Conservation (phyloP, 2,888 invertebrate genomes). For the Ormia ochracea region DNA sequence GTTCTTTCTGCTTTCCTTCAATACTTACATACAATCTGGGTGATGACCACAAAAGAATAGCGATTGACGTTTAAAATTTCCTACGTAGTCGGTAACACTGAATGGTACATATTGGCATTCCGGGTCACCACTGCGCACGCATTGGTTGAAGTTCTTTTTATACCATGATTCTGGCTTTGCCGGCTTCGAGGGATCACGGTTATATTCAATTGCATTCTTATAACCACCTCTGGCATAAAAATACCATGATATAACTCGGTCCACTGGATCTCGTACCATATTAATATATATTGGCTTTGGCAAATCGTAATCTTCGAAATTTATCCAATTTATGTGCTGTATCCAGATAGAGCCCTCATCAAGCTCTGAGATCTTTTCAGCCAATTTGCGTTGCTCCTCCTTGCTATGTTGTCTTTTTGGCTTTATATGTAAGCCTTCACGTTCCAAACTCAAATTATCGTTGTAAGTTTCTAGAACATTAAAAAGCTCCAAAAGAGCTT, state of each 20-base stretch:
- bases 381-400: conserved; percentile 84
- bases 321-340: conserved; percentile 92
- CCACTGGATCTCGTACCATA: conserved; percentile 90
- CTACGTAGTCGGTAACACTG: conserved; percentile 86
- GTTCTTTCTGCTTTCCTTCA: neutral
- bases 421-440: conserved; percentile 75
- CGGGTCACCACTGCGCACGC: conserved; percentile 86
- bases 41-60: conserved; percentile 89
- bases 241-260: conserved; percentile 91
- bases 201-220: conserved; percentile 85
- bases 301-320: conserved; percentile 86
- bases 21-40: conserved; percentile 84
- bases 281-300: conserved; percentile 91
- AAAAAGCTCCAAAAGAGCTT: conserved; percentile 86
- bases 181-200: conserved; percentile 85
- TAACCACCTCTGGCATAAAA: conserved; percentile 91
- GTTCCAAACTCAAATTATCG: conserved; percentile 79
- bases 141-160: conserved; percentile 85
- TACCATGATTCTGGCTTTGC: conserved; percentile 60
- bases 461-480: conserved; percentile 64
- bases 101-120: conserved; percentile 83
- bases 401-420: conserved; percentile 77
- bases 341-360: conserved; percentile 88
- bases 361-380: conserved; percentile 81
- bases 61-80: conserved; percentile 80